These are phyloP conservation scores for Tetranychus truncatus DNA, from an alignment of 2,888 invertebrate genomes.

Conservation along the genomic window DNA sequence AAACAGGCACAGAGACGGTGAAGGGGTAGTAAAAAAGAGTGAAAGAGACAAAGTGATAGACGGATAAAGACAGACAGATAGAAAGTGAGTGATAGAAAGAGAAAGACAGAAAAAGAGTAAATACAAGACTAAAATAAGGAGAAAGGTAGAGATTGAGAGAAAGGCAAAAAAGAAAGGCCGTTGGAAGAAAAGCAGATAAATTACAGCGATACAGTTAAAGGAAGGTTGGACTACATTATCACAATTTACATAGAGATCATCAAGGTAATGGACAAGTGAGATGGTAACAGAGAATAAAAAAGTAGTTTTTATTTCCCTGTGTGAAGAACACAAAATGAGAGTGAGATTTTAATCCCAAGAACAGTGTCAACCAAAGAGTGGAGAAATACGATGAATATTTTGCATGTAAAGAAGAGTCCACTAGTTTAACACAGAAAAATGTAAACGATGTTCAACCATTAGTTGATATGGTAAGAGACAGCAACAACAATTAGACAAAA, in stretches of 20 bases:
- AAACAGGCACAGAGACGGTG: neutral
- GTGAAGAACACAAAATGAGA: neutral
- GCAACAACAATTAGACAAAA: neutral
- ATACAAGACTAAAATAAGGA: neutral
- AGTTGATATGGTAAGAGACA: too few species aligned
- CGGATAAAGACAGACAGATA: neutral
- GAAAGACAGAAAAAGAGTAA: neutral
- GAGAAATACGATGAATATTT: too few species aligned
- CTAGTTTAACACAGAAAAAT: too few species aligned
- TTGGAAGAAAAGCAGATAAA: neutral
- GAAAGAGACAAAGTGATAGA: neutral
- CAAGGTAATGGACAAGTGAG: neutral
- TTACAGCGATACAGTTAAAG: neutral
- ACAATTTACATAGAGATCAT: neutral
- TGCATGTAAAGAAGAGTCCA: too few species aligned
- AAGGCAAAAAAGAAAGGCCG: neutral
- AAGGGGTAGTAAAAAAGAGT: neutral
- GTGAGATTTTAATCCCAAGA: too few species aligned
- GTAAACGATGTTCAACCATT: too few species aligned
- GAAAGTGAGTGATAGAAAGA: conserved; percentile 4
- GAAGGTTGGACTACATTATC: conserved; percentile 1
- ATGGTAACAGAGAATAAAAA: neutral
- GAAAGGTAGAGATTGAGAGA: neutral
- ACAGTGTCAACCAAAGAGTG: too few species aligned
- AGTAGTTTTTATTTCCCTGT: neutral